phyloP scores from a whole-genome alignment of 1,140 invertebrate species.

The Drosophila takahashii region DNA sequence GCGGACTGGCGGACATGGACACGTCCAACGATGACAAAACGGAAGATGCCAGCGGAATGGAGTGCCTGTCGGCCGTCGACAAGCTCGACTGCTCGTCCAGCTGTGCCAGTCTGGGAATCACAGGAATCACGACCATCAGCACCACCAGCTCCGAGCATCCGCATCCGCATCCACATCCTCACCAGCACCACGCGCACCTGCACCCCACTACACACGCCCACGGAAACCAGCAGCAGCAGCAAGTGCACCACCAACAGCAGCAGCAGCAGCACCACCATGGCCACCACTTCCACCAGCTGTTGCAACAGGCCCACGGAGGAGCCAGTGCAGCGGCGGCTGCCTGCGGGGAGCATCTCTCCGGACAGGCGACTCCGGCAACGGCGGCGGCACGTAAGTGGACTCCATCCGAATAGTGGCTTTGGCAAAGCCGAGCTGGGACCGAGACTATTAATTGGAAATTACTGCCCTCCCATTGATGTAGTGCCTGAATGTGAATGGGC shows the following conservation, averaged over 20 bases:
- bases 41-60: constrained; percentile 79
- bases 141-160: constrained; percentile 46
- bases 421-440: background rate
- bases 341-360: constrained; percentile 68
- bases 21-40: constrained; percentile 83
- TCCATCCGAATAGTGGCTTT: constrained; percentile 15
- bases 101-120: constrained; percentile 57
- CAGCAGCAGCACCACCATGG: constrained; percentile 66
- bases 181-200: constrained; percentile 52
- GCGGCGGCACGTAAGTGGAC: constrained; percentile 68
- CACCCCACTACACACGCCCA: constrained; percentile 23
- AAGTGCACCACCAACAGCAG: constrained; percentile 29
- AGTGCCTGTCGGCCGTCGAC: constrained; percentile 70
- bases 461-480: constrained; percentile 22
- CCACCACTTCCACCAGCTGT: constrained; percentile 72
- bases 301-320: constrained; percentile 67
- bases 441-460: constrained; percentile 37
- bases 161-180: constrained; percentile 43
- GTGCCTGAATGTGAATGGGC: constrained; percentile 6
- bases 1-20: constrained; percentile 80
- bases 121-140: constrained; percentile 47
- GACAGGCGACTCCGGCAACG: constrained; percentile 68
- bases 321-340: constrained; percentile 59
- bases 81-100: constrained; percentile 73
- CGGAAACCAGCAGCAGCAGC: constrained; percentile 34